Evolutionary conservation across 2,113 vertebrate species (phyloP), one percentile per base, ranked within the genome.

Genomic region (Garra rufa): DNA sequence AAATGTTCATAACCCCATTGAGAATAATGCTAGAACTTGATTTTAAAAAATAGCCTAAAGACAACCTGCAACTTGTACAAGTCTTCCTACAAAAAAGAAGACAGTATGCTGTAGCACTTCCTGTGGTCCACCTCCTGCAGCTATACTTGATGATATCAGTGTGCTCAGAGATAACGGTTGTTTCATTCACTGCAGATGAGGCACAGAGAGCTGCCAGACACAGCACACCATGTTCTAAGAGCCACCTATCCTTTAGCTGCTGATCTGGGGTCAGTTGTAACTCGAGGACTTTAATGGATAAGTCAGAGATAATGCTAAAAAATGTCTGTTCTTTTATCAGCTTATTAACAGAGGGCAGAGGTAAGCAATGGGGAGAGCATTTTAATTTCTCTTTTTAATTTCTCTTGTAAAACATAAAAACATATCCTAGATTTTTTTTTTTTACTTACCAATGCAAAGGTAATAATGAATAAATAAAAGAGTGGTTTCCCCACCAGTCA

Each of bases 71-170:
- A 34, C 34, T 34, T 34, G 46, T 26, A 74, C 9, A n/a, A 46
- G 70, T 17, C 3, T 48, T 11, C 1, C n/a, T 46, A 48, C 9
- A 44, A 26, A 61, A 26, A 9, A 46, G 3, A 55, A 4, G 28
- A 57, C 26, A 14, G 74, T 38, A 34, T 13, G 11, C 75, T 57
- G 11, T 6, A 77, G 17, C 30, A 77, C 48, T 77, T 77, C 50
- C 75, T 55, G 75, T 77, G 75, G 30, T 77, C 75, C 30, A 57
- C 30, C 30, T 77, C 75, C 50, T 57, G 26, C 50, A 57, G 75
- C 10, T 55, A 34, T 34, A 77, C 28, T 38, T 77, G 46, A 77
- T 77, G 2, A n/a, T 77, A 57, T 77, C 75, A 77, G 28, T 57
- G 10, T 24, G 30, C 11, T 57, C 30, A 4, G 28, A 77, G 75